These are phyloP conservation scores for Pelobates fuscus DNA, from an alignment of 2,113 vertebrate species.

Conservation along the genomic window DNA sequence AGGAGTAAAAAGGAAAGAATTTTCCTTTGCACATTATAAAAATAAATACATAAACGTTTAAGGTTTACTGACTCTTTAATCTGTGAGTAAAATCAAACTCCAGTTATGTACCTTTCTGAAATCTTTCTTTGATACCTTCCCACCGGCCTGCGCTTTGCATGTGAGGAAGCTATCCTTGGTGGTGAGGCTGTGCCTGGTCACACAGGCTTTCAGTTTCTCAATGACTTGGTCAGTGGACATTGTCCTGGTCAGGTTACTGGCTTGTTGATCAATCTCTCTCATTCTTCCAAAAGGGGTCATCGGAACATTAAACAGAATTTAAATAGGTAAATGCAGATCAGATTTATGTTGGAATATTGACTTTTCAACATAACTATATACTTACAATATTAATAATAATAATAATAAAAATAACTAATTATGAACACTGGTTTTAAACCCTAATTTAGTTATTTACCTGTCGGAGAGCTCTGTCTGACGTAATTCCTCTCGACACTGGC, in stretches of 20 bases:
- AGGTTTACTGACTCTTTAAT: too few species aligned
- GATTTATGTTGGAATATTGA: too few species aligned
- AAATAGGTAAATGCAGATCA: too few species aligned
- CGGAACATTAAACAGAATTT: neutral
- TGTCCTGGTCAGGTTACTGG: constrained; percentile 24
- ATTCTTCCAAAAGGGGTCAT: constrained; percentile 48
- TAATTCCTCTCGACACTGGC: constrained; percentile 56
- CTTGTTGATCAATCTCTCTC: constrained; percentile 48
- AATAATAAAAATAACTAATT: neutral
- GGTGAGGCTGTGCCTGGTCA: constrained; percentile 50
- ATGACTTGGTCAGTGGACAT: constrained; percentile 58
- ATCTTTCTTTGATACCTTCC: constrained; percentile 50
- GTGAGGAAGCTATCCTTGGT: constrained; percentile 59
- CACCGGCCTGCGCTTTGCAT: constrained; percentile 45
- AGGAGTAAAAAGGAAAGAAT: too few species aligned
- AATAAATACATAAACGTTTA: too few species aligned
- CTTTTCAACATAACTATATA: too few species aligned
- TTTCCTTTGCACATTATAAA: too few species aligned
- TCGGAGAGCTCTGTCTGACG: constrained; percentile 53
- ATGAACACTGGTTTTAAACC: too few species aligned
- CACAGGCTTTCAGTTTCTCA: constrained; percentile 55
- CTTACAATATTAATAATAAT: too few species aligned
- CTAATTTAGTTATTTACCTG: constrained; percentile 48
- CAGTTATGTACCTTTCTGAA: constrained; percentile 66
- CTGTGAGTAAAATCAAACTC: too few species aligned